phyloP scores from a whole-genome alignment of 2,888 invertebrate genomes.

The Meteorus colon region DNA sequence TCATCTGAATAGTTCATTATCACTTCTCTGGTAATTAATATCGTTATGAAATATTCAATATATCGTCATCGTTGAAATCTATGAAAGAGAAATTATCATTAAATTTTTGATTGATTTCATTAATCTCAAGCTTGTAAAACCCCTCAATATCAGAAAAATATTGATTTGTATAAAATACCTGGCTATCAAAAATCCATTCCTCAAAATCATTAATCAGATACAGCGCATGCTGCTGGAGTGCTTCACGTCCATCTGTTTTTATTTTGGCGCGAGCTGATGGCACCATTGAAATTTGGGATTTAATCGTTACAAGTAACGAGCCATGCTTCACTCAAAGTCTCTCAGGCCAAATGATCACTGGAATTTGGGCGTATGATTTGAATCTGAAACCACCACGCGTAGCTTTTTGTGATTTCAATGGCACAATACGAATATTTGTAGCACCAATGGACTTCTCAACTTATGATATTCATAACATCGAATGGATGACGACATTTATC shows the following conservation, averaged over 20 bases:
- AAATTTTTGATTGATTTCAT: too few species aligned
- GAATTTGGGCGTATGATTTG: conserved; percentile 77
- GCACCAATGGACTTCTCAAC: conserved; percentile 76
- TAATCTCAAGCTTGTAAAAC: too few species aligned
- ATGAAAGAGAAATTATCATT: too few species aligned
- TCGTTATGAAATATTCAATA: too few species aligned
- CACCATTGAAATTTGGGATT: conserved; percentile 87
- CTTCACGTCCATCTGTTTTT: conserved; percentile 82
- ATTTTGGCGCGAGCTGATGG: conserved; percentile 84
- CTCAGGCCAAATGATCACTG: conserved; percentile 78
- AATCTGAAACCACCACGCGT: conserved; percentile 77
- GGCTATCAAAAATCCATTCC: neutral
- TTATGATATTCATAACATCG: conserved; percentile 72
- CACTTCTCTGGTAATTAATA: too few species aligned
- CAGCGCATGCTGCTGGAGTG: conserved; percentile 84
- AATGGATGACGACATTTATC: conserved; percentile 63
- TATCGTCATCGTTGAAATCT: too few species aligned
- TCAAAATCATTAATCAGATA: conserved; percentile 67
- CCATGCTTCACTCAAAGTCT: conserved; percentile 80
- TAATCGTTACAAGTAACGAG: conserved; percentile 81
- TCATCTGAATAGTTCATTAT: too few species aligned
- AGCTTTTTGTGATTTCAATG: conserved; percentile 81
- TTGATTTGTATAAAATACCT: too few species aligned
- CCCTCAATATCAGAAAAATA: too few species aligned
- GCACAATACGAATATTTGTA: conserved; percentile 80